Evolutionary conservation across 1,140 invertebrate genomes (phyloP), one percentile per base, ranked within the genome.

Genomic region (Lepidurus arcticus): DNA sequence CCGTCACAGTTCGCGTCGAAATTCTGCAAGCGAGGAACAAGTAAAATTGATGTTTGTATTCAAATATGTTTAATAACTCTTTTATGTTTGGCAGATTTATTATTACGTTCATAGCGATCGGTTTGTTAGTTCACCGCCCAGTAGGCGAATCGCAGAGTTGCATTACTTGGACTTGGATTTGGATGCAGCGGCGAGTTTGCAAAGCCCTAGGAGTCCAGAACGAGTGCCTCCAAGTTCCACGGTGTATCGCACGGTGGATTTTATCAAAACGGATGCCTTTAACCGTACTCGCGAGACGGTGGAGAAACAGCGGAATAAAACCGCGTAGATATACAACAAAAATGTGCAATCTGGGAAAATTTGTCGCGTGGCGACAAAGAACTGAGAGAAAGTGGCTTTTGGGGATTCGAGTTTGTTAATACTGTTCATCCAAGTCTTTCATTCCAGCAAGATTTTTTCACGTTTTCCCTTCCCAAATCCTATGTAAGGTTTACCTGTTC

Each of bases 241-340:
- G 1, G 92, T 93, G 7, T 96, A 96, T 83, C 95, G 95, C 85
- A 93, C 90, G 0, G 93, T 96, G 0, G 94, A 96, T 85, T 96
- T 96, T 87, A 85, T 94, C 16, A 95, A 95, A 88, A 96, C 94
- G 0, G 90, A 95, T 83, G 94, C 93, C 7, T 95, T 96, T 82
- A 95, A 94, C 85, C 88, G 91, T 79, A 94, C 93, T n/a, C 88
- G 92, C 73, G 90, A 93, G 83, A 90, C 92, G 82, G 90, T 93
- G 1, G 92, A 94, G 84, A 86, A 88, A 80, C 87, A 88, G 78
- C 83, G 87, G 73, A 76, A 73, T 8, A 78, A 78, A 34, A 78
- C 74, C 43, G 73, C 78, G 21, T 76, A 44, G 44, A 24, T 65
- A 21, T 16, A 7, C 21, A n/a, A 16, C 9, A 34, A 34, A 65